Evolutionary conservation across 2,113 vertebrate species (phyloP).

Genomic region (Sterrhoptilus dennistouni): DNA sequence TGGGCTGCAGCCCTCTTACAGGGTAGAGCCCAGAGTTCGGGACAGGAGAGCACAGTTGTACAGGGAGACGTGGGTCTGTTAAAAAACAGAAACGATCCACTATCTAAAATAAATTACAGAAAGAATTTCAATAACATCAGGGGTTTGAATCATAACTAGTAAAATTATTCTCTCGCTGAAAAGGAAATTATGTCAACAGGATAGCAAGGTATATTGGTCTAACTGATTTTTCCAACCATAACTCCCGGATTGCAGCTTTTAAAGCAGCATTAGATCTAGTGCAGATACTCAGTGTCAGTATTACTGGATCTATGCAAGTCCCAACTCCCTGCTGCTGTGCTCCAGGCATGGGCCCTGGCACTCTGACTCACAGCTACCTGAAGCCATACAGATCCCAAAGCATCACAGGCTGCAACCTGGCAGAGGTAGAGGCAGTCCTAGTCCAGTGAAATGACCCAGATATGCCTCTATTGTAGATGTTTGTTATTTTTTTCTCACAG

Average conservation of each 20-base stretch:
- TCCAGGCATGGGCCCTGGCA: background rate
- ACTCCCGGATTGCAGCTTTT: background rate
- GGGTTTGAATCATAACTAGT: background rate
- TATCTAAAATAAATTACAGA: background rate
- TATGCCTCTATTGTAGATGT: background rate
- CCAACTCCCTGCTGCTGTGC: background rate
- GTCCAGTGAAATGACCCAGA: background rate
- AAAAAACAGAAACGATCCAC: background rate
- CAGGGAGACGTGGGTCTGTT: fast-evolving
- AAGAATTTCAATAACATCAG: background rate
- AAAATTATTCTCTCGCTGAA: fast-evolving
- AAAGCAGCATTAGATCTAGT: background rate
- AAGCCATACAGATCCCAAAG: background rate
- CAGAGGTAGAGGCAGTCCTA: background rate
- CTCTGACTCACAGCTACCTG: background rate
- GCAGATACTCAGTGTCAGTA: background rate
- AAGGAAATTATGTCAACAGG: background rate
- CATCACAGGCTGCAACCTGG: background rate
- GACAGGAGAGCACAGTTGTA: fast-evolving
- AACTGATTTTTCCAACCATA: background rate
- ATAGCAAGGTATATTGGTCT: background rate
- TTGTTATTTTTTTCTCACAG: background rate
- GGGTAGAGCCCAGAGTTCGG: background rate
- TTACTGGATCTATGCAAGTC: background rate
- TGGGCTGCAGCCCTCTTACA: conserved; percentile 29